phyloP scores from a whole-genome alignment of 2,797 vertebrate genomes.

The Leucoraja ocellata region DNA sequence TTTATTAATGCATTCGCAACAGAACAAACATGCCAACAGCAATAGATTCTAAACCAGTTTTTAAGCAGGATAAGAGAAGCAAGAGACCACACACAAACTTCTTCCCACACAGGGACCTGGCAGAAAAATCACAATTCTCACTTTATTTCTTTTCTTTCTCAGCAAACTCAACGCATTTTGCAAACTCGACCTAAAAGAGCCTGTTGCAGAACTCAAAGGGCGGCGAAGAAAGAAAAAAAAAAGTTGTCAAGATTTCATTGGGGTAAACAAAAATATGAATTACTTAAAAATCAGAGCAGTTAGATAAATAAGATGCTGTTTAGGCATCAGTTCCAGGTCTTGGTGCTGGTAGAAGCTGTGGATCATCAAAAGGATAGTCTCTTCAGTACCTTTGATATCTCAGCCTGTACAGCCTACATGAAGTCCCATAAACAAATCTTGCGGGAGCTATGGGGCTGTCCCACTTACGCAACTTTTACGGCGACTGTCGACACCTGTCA shows the following conservation, averaged over 20 bases:
- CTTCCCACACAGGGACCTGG: slow-evolving; percentile 49
- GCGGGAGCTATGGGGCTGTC: slow-evolving; percentile 39
- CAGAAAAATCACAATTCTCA: slow-evolving; percentile 43
- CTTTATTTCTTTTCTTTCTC: slow-evolving; percentile 43
- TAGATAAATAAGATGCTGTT: slow-evolving; percentile 61
- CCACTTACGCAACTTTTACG: too few species aligned
- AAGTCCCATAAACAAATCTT: slow-evolving; percentile 42
- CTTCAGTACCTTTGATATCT: slow-evolving; percentile 62
- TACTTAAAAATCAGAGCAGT: slow-evolving; percentile 57
- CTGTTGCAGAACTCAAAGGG: not conserved
- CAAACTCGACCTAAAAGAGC: not conserved
- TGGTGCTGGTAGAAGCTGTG: slow-evolving; percentile 49
- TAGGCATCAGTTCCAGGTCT: slow-evolving; percentile 53
- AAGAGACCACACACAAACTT: slow-evolving; percentile 65
- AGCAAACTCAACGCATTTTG: slow-evolving; percentile 48
- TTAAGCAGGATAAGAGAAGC: slow-evolving; percentile 77
- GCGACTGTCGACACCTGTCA: too few species aligned
- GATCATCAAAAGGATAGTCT: slow-evolving; percentile 48
- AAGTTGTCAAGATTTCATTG: slow-evolving; percentile 58
- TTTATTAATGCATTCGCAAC: slow-evolving; percentile 81
- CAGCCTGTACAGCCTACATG: slow-evolving; percentile 52
- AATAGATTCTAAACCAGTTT: slow-evolving; percentile 70
- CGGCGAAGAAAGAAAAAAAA: not conserved
- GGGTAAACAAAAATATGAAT: slow-evolving; percentile 61
- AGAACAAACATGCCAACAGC: slow-evolving; percentile 79